Evolutionary conservation across 2,797 vertebrate species (phyloP).

Genomic region (Monodelphis domestica): DNA sequence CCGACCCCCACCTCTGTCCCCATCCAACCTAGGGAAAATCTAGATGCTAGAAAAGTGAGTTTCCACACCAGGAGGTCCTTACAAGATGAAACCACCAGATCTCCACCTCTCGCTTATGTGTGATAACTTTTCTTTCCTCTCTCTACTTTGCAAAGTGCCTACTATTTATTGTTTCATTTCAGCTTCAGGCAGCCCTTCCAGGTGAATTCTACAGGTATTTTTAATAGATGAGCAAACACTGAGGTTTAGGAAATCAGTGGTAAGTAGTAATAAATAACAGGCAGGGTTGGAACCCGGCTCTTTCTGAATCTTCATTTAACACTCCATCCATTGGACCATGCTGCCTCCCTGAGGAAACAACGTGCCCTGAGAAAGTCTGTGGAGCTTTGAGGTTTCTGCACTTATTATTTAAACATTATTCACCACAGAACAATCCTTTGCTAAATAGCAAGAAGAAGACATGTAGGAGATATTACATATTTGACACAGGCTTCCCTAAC

Average conservation of each 20-base stretch:
- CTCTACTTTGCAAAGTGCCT: neutral
- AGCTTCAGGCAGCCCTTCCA: neutral
- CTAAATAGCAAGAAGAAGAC: conserved; percentile 16
- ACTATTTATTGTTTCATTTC: neutral
- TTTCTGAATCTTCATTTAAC: neutral
- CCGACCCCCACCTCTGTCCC: neutral
- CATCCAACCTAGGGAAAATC: neutral
- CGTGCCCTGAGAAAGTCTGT: neutral
- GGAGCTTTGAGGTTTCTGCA: neutral
- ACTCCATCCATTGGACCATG: neutral
- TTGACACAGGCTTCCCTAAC: neutral
- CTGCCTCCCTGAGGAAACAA: neutral
- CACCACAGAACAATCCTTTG: conserved; percentile 16
- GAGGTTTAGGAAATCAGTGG: neutral
- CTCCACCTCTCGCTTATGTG: neutral
- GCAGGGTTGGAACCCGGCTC: neutral
- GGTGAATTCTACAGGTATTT: neutral
- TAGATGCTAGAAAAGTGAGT: neutral
- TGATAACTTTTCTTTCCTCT: neutral
- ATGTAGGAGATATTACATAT: neutral
- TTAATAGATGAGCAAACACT: neutral
- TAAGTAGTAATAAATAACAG: neutral
- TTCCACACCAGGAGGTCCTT: neutral
- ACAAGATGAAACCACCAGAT: neutral
- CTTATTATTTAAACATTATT: neutral